Evolutionary conservation across 2,888 invertebrate genomes (phyloP), one percentile per base, ranked within the genome.

Genomic region (Ennomos quercinarius): DNA sequence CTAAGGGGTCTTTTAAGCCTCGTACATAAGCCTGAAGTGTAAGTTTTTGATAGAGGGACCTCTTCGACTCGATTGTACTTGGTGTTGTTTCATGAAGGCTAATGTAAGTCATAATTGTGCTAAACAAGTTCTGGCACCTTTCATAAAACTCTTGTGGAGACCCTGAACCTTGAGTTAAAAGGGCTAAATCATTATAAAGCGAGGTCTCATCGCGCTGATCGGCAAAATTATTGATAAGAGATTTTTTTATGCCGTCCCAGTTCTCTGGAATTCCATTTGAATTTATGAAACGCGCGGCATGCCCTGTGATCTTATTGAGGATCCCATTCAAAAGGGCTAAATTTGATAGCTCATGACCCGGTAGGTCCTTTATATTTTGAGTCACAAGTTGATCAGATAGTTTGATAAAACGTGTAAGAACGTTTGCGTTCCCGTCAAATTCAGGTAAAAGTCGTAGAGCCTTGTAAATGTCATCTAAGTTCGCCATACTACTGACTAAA

Each of bases 131-230:
- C 9, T 52, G 48, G 46, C 61, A 64, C 6, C 41, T 48, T 9
- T 64, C 60, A 39, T 61, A 62, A 46, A 58, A 62, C 40, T 62
- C 66, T 17, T 64, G 64, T 1, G 58, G 61, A 1, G 58, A 35
- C 4, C 40, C 39, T 12, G 48, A 27, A 4, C 61, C 58, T 13
- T 66, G 64, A 0, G 56, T 60, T 1, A 47, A 41, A 27, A 65
- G 9, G 1, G 46, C 17, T 3, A 75, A 42, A 57, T 72, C 68
- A 10, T 71, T 72, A 43, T 71, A 71, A 0, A 73, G 42, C 35
- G 72, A 58, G 10, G 70, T 72, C 39, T 73, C 71, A 40, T 73
- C 70, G 10, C 70, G 46, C 10, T 71, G 73, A 34, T 73, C 71
- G 0, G 68, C 40, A 47, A 74, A 74, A 51, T 71, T 71, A 62